Evolutionary conservation across 2,797 vertebrate species (phyloP).

Genomic region (Threskiornis aethiopicus): DNA sequence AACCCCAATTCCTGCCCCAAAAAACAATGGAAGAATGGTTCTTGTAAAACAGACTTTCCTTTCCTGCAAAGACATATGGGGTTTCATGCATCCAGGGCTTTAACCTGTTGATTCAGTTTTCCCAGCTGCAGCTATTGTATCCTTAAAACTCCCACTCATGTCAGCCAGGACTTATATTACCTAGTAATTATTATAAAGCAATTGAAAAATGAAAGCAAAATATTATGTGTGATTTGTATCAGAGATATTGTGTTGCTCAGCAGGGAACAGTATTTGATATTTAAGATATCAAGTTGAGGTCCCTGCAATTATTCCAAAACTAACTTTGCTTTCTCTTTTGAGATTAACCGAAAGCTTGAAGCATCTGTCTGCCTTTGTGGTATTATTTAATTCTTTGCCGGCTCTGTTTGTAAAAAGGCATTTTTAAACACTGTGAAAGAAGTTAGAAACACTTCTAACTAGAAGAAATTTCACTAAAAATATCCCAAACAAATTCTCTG

Average conservation of each 20-base stretch:
- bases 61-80: not conserved
- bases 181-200: not conserved
- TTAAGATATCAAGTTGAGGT: not conserved
- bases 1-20: not conserved
- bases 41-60: not conserved
- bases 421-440: not conserved
- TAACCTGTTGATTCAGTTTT: not conserved
- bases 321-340: not conserved
- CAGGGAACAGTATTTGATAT: not conserved
- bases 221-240: not conserved
- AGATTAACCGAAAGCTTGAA: not conserved
- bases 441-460: not conserved
- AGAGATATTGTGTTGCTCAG: not conserved
- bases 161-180: not conserved
- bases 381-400: not conserved
- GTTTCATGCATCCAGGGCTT: not conserved
- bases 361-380: not conserved
- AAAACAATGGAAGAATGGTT: not conserved
- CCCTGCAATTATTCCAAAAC: not conserved
- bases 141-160: not conserved
- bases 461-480: not conserved
- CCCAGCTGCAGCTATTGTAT: not conserved
- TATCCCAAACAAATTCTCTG: not conserved
- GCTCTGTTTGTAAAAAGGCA: not conserved
- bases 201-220: not conserved